Conservation (phyloP, 2,888 invertebrate genomes). For the Psylliodes chrysocephalus region DNA sequence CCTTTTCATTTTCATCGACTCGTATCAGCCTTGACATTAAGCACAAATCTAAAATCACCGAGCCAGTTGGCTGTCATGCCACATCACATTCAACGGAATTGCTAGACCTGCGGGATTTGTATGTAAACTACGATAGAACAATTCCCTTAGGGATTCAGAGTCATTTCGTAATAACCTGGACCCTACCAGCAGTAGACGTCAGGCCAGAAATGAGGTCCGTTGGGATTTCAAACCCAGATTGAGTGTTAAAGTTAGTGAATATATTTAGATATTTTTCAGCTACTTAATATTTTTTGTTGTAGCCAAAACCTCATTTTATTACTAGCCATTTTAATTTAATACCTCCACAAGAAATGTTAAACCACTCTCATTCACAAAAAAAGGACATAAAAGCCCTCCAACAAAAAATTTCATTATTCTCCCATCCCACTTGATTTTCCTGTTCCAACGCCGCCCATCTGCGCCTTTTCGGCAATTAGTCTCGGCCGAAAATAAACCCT, state of each 20-base stretch:
- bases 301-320: no score
- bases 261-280: no score
- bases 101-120: slow-evolving; percentile 18
- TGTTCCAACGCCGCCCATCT: slow-evolving; percentile 8
- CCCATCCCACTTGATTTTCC: background rate
- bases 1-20: background rate
- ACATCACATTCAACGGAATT: slow-evolving; percentile 15
- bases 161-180: slow-evolving; percentile 39
- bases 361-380: background rate
- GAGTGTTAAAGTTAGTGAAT: no score
- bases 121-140: slow-evolving; percentile 32
- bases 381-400: background rate
- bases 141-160: slow-evolving; percentile 30
- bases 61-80: background rate
- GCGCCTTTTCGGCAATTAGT: slow-evolving; percentile 34
- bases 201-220: slow-evolving; percentile 8
- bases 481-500: slow-evolving; percentile 26
- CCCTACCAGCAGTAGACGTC: slow-evolving; percentile 29
- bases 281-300: no score
- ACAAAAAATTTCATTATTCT: slow-evolving; percentile 20
- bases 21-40: slow-evolving; percentile 8
- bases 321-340: no score
- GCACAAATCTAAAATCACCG: slow-evolving; percentile 2
- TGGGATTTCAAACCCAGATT: slow-evolving; percentile 11
- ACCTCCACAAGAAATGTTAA: no score